A percentile compares a stretch with the other conserved stretches of the same genome.
These are phyloP conservation scores for Tiliqua scincoides DNA, from an alignment of 2,113 vertebrate genomes.

Conservation along the genomic window DNA sequence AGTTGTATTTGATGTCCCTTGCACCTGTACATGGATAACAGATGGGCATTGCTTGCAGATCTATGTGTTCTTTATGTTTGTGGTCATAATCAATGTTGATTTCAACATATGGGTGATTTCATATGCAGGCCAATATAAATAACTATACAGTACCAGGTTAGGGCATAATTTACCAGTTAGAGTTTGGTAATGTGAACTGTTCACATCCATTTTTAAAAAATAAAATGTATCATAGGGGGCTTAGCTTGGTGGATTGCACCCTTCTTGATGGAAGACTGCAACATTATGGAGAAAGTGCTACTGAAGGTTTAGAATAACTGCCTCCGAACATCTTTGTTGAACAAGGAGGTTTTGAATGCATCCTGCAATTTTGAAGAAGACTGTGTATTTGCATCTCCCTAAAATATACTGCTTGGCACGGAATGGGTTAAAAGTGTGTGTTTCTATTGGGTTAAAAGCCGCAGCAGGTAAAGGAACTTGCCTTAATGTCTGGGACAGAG, in stretches of 20 bases:
- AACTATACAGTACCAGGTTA: background rate
- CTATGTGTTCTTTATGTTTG: background rate
- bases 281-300: background rate
- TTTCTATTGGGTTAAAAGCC: constrained; percentile 20
- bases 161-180: background rate
- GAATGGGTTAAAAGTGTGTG: background rate
- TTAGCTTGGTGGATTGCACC: background rate
- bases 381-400: background rate
- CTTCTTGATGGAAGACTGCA: background rate
- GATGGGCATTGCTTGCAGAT: too few relatives aligned
- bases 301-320: background rate
- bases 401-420: background rate
- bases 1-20: too few relatives aligned
- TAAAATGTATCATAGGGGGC: background rate
- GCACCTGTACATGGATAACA: too few relatives aligned
- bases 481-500: constrained; percentile 49
- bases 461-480: constrained; percentile 50
- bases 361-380: background rate
- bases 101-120: background rate
- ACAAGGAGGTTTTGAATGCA: background rate
- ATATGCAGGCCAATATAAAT: background rate
- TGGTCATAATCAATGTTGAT: background rate
- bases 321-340: background rate
- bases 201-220: background rate
- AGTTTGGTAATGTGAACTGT: background rate